Evolutionary conservation across 2,888 invertebrate species (phyloP).

Genomic region (Lordiphosa andalusiaca): DNA sequence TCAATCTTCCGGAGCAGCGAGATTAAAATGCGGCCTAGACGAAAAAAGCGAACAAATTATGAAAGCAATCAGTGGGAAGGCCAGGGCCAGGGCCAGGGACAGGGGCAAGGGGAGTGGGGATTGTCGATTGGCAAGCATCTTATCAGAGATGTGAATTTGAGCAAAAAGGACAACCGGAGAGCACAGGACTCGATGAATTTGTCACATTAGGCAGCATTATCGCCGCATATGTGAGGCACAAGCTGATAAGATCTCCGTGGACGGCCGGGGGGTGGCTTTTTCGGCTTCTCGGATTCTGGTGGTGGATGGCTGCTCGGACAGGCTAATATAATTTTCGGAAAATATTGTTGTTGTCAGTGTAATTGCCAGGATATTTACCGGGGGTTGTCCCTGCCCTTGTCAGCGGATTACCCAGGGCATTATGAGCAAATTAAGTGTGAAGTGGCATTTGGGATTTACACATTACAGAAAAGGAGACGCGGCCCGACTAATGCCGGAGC

Average conservation of each 20-base stretch:
- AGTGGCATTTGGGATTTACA: slow-evolving; percentile 71
- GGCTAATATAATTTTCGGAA: slow-evolving; percentile 57
- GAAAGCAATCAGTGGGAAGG: slow-evolving; percentile 40
- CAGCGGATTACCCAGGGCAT: slow-evolving; percentile 72
- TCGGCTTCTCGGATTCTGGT: slow-evolving; percentile 13
- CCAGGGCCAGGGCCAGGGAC: background rate
- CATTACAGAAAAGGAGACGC: too few relatives aligned
- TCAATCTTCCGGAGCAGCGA: slow-evolving; percentile 25
- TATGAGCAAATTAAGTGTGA: slow-evolving; percentile 78
- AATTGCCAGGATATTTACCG: slow-evolving; percentile 69
- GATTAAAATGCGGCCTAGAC: slow-evolving; percentile 50
- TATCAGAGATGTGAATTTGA: slow-evolving; percentile 69
- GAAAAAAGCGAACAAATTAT: slow-evolving; percentile 30
- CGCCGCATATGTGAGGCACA: slow-evolving; percentile 52
- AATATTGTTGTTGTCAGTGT: slow-evolving; percentile 69
- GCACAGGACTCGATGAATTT: slow-evolving; percentile 59
- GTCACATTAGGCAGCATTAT: slow-evolving; percentile 66
- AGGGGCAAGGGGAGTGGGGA: slow-evolving; percentile 16
- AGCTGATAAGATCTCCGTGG: slow-evolving; percentile 59
- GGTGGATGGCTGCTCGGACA: slow-evolving; percentile 11
- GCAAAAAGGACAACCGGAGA: slow-evolving; percentile 52
- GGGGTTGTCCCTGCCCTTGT: slow-evolving; percentile 39
- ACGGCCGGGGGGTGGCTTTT: slow-evolving; percentile 18
- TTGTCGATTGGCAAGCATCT: slow-evolving; percentile 31
- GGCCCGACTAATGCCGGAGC: slow-evolving; percentile 25